These are phyloP conservation scores for Catocala fraxini DNA, from an alignment of 2,888 invertebrate genomes.

Conservation along the genomic window DNA sequence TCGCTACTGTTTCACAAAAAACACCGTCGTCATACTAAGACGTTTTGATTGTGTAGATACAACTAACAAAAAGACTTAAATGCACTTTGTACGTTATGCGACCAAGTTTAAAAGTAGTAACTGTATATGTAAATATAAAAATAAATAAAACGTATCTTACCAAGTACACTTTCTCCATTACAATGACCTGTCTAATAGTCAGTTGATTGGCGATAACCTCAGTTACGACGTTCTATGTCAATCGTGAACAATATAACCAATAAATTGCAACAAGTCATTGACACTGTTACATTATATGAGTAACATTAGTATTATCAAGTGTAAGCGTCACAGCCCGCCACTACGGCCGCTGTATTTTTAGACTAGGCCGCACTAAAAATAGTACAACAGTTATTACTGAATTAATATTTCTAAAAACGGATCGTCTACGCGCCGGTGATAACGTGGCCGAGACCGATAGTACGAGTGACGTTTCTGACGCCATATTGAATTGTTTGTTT, in stretches of 20 bases:
- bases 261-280: conserved; percentile 82
- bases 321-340: conserved; percentile 76
- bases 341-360: conserved; percentile 81
- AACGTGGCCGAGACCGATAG: conserved; percentile 80
- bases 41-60: neutral
- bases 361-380: conserved; percentile 86
- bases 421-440: conserved; percentile 82
- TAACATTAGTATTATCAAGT: conserved; percentile 84
- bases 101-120: neutral
- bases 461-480: conserved; percentile 69
- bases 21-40: neutral
- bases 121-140: neutral
- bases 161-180: conserved; percentile 41
- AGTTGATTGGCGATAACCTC: conserved; percentile 62
- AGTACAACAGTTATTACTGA: conserved; percentile 86
- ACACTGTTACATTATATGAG: conserved; percentile 75
- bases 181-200: conserved; percentile 61
- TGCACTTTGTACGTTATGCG: neutral
- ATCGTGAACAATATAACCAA: conserved; percentile 68
- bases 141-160: neutral
- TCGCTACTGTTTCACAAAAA: conserved; percentile 10
- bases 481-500: conserved; percentile 72
- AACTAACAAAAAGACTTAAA: no score
- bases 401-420: conserved; percentile 88
- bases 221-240: conserved; percentile 52